A percentile compares a stretch with the other conserved stretches of the same genome.
Conservation (phyloP, 2,888 invertebrate genomes). For the Congeria kusceri region DNA sequence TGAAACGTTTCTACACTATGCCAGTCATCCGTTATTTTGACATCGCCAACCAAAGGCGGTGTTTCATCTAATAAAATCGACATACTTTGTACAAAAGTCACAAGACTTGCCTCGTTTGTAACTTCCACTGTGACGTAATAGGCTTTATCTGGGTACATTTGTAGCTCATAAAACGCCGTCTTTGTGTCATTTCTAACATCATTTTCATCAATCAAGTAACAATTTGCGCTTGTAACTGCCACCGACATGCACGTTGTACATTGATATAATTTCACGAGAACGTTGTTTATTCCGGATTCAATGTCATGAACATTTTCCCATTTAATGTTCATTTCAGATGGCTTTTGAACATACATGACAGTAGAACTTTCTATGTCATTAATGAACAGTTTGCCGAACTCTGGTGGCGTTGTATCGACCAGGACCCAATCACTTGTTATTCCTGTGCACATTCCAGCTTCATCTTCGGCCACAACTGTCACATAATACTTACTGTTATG, state of each 20-base stretch:
- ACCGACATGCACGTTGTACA: slow-evolving; percentile 25
- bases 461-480: slow-evolving; percentile 64
- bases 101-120: slow-evolving; percentile 58
- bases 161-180: slow-evolving; percentile 62
- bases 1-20: slow-evolving; percentile 46
- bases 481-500: slow-evolving; percentile 62
- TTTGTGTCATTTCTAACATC: slow-evolving; percentile 42
- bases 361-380: slow-evolving; percentile 33
- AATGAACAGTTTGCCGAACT: slow-evolving; percentile 35
- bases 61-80: slow-evolving; percentile 57
- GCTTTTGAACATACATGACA: slow-evolving; percentile 34
- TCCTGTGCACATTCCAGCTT: slow-evolving; percentile 62
- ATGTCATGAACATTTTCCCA: slow-evolving; percentile 40
- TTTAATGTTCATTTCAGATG: slow-evolving; percentile 37
- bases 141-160: slow-evolving; percentile 31
- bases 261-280: slow-evolving; percentile 34
- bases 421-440: slow-evolving; percentile 47
- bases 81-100: slow-evolving; percentile 16
- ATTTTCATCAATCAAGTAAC: slow-evolving; percentile 39
- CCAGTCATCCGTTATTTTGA: slow-evolving; percentile 63
- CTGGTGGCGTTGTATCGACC: slow-evolving; percentile 67
- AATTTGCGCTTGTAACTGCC: slow-evolving; percentile 9
- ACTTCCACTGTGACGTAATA: slow-evolving; percentile 60
- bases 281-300: slow-evolving; percentile 46
- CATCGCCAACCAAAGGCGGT: slow-evolving; percentile 54